Evolutionary conservation across 2,797 vertebrate genomes (phyloP).

Genomic region (Chaenodraco wilsoni): DNA sequence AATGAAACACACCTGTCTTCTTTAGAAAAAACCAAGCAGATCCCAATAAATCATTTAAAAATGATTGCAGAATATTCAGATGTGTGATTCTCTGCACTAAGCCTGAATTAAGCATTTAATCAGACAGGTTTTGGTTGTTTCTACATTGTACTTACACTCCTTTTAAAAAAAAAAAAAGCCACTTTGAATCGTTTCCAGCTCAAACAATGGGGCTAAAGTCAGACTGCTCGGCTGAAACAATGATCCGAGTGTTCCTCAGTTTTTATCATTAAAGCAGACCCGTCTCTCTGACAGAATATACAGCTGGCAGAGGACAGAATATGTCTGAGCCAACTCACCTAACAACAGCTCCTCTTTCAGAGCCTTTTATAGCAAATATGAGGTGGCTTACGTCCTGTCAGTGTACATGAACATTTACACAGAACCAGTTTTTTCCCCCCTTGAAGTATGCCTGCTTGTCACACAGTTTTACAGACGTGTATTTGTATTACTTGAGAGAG

Average conservation of each 20-base stretch:
- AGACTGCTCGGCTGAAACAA: constrained; percentile 72
- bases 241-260: constrained; percentile 74
- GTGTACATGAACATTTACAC: constrained; percentile 32
- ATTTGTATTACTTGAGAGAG: constrained; percentile 45
- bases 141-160: background rate
- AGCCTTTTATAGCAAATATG: constrained; percentile 44
- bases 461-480: constrained; percentile 15
- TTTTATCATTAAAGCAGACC: constrained; percentile 69
- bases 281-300: constrained; percentile 61
- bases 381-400: constrained; percentile 55
- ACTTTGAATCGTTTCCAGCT: constrained; percentile 49
- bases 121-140: constrained; percentile 36
- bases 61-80: background rate
- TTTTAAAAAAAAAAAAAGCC: constrained; percentile 3
- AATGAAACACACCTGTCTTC: constrained; percentile 75
- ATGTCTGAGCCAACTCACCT: constrained; percentile 64
- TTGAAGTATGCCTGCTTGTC: constrained; percentile 40
- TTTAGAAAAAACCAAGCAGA: constrained; percentile 25
- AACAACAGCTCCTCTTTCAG: constrained; percentile 64
- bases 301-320: constrained; percentile 56
- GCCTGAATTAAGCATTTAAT: constrained; percentile 18
- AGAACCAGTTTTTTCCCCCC: constrained; percentile 29
- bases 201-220: constrained; percentile 64
- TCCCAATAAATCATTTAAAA: constrained; percentile 1
- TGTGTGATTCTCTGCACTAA: constrained; percentile 1